Percentiles rank a stretch among this genome's conserved stretches.
phyloP scores from a whole-genome alignment of 2,888 invertebrate genomes.

The Himalopsyche anomala region DNA sequence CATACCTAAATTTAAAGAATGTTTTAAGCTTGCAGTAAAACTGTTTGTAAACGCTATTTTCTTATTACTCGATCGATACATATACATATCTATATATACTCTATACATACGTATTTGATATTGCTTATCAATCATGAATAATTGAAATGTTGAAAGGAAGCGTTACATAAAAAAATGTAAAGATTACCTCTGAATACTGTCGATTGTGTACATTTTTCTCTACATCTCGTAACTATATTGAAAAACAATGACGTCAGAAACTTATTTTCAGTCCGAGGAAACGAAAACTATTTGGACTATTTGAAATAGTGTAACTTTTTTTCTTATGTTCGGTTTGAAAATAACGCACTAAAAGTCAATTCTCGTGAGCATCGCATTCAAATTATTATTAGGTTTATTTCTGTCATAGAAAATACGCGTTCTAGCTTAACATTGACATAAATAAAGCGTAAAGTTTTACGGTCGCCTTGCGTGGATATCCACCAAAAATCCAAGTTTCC shows the following conservation, averaged over 20 bases:
- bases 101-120: too few species aligned
- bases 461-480: neutral
- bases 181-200: too few species aligned
- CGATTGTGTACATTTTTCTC: too few species aligned
- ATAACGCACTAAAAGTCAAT: constrained; percentile 32
- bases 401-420: constrained; percentile 5
- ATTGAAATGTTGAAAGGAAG: too few species aligned
- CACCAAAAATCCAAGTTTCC: constrained; percentile 4
- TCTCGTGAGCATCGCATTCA: constrained; percentile 31
- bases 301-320: neutral
- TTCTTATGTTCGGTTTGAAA: neutral
- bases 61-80: too few species aligned
- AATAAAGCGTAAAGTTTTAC: constrained; percentile 22
- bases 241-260: constrained; percentile 1
- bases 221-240: too few species aligned
- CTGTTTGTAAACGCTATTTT: too few species aligned
- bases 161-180: too few species aligned
- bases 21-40: too few species aligned
- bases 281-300: neutral
- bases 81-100: too few species aligned
- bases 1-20: too few species aligned
- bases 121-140: too few species aligned
- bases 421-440: constrained; percentile 12
- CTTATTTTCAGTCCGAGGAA: constrained; percentile 5
- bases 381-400: constrained; percentile 3